Conservation (phyloP, 2,113 vertebrate species). For the Brachyhypopomus gauderio region DNA sequence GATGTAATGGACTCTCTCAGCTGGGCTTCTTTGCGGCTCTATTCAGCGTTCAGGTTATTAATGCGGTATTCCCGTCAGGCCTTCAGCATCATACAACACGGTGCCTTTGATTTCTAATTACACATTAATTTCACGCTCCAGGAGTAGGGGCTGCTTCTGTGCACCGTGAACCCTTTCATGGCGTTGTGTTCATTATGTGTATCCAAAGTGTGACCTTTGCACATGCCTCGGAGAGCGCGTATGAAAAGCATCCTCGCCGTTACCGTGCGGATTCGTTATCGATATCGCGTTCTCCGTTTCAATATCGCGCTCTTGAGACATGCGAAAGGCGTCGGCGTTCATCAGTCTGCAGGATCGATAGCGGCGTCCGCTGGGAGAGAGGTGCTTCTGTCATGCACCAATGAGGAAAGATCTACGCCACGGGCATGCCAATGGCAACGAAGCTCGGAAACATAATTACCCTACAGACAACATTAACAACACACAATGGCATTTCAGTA, state of each 20-base stretch:
- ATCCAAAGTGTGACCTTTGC: slow-evolving; percentile 2
- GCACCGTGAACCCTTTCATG: slow-evolving; percentile 22
- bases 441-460: neutral
- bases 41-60: slow-evolving; percentile 50
- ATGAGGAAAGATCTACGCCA: neutral
- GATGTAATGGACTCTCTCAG: slow-evolving; percentile 43
- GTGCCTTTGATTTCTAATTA: slow-evolving; percentile 56
- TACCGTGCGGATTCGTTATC: neutral
- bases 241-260: neutral
- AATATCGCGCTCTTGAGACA: neutral
- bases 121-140: slow-evolving; percentile 48
- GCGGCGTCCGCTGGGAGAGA: neutral
- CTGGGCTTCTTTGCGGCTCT: slow-evolving; percentile 38
- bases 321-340: neutral
- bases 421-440: neutral
- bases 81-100: slow-evolving; percentile 44
- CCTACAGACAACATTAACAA: too few relatives aligned
- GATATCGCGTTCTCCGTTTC: neutral
- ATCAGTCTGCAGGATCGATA: neutral
- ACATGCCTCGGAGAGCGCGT: neutral
- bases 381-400: neutral
- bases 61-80: slow-evolving; percentile 44
- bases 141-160: slow-evolving; percentile 23
- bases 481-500: neutral
- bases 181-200: slow-evolving; percentile 22